phyloP scores from a whole-genome alignment of 2,797 vertebrate genomes.

The Euthynnus affinis region DNA sequence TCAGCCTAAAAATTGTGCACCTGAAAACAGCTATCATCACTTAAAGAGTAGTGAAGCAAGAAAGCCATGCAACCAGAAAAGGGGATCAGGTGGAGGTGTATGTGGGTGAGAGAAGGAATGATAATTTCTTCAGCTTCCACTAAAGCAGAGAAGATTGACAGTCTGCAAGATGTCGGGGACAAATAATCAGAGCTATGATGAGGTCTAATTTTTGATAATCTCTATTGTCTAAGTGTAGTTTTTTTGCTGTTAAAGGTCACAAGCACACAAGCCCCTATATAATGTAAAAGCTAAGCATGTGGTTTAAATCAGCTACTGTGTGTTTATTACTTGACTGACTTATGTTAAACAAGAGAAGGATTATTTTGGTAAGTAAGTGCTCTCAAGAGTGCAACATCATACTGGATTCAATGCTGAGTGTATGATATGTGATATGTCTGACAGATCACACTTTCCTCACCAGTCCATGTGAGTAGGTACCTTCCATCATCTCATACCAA shows the following conservation, averaged over 20 bases:
- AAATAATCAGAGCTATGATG: conserved; percentile 20
- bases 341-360: not conserved
- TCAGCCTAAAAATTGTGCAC: not conserved
- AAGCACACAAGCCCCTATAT: not conserved
- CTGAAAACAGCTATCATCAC: conserved; percentile 29
- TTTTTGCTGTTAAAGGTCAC: conserved; percentile 8
- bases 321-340: too few relatives aligned
- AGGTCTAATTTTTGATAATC: conserved; percentile 5
- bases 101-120: conserved; percentile 50
- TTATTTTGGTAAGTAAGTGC: not conserved
- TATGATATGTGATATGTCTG: not conserved
- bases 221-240: not conserved
- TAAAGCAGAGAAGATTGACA: conserved; percentile 54
- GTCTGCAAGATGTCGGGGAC: conserved; percentile 26
- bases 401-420: too few relatives aligned
- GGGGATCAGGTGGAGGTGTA: conserved; percentile 52
- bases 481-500: not conserved
- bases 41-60: conserved; percentile 32
- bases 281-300: not conserved
- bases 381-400: too few relatives aligned
- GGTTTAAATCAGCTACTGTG: not conserved
- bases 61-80: conserved; percentile 46
- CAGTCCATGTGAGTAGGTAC: not conserved
- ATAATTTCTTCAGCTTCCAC: conserved; percentile 61
- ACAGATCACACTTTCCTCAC: not conserved